Base-by-base conservation (phyloP, 2,888 invertebrate species). In the Andrena bicolor region DNA sequence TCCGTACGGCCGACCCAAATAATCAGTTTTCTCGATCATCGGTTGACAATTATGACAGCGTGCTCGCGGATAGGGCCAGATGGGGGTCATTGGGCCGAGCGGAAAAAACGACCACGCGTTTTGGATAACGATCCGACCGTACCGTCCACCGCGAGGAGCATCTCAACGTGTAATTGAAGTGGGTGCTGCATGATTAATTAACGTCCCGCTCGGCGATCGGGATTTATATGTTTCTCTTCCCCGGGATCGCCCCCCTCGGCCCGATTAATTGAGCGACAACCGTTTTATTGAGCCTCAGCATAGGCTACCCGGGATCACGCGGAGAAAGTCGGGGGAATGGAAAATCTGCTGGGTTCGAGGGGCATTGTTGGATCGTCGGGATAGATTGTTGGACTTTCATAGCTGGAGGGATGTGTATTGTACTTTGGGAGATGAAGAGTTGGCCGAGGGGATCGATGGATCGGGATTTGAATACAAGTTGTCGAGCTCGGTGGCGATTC, bases 41-140 rank as follows among this genome's bases (percentile, higher is more conserved):
- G 56, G 84, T 63, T 87, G 86, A 87, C 87, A 86, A 86, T 86
- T 87, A 87, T 81, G 87, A 87, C 82, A 81, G 77, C 41, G 20
- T 56, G 71, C 53, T 72, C 74, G 64, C 76, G 69, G 79, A 51
- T 73, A 64, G 20, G 28, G 28, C 8, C 20, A 49, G 41, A 83
- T 75, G 60, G 66, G 83, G 87, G 85, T 87, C 76, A 87, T 82
- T 84, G 72, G 82, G 80, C 82, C 85, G 80, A 30, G n/a, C 60
- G 49, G 51, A 60, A 69, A 71, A 56, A 41, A 7, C 23, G 20
- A 8, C 48, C 23, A 32, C n/a, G 56, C 20, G 51, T 51, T 77
- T 84, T 64, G 49, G 79, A 84, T 86, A 86, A 86, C 60, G 82
- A 86, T 35, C 84, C 49, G 26, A 41, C 53, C 73, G 56, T 72